Percentiles rank a stretch among this genome's conserved stretches.
Conservation (phyloP, 2,797 vertebrate genomes). For the Sparus aurata region DNA sequence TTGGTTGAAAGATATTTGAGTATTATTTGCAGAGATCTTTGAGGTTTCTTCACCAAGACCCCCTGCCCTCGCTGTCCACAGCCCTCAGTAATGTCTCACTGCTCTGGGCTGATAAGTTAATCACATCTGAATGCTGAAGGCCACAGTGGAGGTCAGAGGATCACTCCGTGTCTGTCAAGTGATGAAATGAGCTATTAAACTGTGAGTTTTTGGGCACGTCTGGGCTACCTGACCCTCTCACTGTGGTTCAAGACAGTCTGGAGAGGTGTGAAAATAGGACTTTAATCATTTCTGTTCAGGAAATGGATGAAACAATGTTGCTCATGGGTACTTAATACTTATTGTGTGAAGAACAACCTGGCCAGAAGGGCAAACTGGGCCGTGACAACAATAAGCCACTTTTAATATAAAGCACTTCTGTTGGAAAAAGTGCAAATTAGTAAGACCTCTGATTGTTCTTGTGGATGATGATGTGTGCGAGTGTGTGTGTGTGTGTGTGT, state of each 20-base stretch:
- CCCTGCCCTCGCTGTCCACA: constrained; percentile 11
- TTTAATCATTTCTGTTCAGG: neutral
- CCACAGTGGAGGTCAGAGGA: constrained; percentile 47
- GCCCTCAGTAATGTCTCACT: constrained; percentile 26
- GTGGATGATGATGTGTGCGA: constrained; percentile 6
- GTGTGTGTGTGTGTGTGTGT: neutral
- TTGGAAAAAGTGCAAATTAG: neutral
- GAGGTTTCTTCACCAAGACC: constrained; percentile 7
- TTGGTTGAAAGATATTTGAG: neutral
- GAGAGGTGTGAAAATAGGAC: constrained; percentile 3
- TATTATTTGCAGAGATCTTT: neutral
- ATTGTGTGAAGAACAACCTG: neutral
- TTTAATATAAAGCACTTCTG: neutral
- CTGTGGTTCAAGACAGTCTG: neutral
- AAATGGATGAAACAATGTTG: neutral
- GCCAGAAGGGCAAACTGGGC: neutral
- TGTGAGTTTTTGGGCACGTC: constrained; percentile 26
- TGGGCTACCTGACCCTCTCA: neutral
- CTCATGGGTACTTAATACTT: neutral
- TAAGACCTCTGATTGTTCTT: neutral
- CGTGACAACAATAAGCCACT: neutral
- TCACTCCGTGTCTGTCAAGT: constrained; percentile 45
- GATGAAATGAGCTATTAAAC: constrained; percentile 63
- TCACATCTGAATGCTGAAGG: constrained; percentile 47
- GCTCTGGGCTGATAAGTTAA: constrained; percentile 47